Conservation (phyloP, 2,797 vertebrate genomes). For the Chloroceryle inda region DNA sequence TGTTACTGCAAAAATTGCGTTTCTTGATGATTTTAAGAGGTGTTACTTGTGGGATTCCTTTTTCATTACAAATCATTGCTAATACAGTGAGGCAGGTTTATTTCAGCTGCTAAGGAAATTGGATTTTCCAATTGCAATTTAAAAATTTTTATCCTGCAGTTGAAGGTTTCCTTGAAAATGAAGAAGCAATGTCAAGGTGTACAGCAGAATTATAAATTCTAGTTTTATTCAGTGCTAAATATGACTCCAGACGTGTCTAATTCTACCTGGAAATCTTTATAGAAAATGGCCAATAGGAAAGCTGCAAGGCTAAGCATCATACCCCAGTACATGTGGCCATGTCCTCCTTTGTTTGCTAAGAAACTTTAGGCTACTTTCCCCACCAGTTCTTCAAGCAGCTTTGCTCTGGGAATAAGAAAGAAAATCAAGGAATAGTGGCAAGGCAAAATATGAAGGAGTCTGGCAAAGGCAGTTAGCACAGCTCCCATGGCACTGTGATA, state of each 20-base stretch:
- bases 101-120: background rate
- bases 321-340: background rate
- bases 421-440: background rate
- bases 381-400: background rate
- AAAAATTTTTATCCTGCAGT: background rate
- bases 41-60: background rate
- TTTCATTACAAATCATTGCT: background rate
- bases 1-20: background rate
- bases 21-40: background rate
- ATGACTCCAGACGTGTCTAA: background rate
- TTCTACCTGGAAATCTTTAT: background rate
- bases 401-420: background rate
- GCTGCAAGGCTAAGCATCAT: background rate
- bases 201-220: background rate
- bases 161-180: background rate
- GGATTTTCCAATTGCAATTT: background rate
- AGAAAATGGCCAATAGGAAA: background rate
- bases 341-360: background rate
- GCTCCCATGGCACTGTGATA: background rate
- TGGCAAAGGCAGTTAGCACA: background rate
- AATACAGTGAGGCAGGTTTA: background rate
- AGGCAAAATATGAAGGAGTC: background rate
- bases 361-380: background rate
- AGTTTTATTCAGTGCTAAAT: background rate
- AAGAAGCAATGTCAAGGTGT: background rate